A percentile compares a stretch with the other conserved stretches of the same genome.
Conservation (phyloP, 2,113 vertebrate species). For the Prunella himalayana region DNA sequence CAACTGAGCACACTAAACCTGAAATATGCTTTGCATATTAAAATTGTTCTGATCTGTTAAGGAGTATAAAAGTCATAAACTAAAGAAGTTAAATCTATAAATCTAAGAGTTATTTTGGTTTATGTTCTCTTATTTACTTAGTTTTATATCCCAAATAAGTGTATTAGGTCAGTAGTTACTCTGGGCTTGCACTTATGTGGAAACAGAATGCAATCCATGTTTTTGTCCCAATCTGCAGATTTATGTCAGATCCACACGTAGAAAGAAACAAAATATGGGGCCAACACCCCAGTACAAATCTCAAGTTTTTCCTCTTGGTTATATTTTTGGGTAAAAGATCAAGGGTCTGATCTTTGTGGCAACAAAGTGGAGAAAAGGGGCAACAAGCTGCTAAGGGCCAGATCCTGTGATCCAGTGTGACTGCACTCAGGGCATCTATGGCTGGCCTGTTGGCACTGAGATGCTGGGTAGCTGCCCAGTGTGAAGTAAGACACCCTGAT, state of each 20-base stretch:
- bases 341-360: neutral
- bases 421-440: rapidly evolving
- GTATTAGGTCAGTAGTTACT: neutral
- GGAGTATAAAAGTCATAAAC: neutral
- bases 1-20: neutral
- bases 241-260: neutral
- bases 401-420: neutral
- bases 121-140: neutral
- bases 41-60: neutral
- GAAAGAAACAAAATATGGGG: neutral
- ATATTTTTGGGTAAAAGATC: neutral
- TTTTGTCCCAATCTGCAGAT: neutral
- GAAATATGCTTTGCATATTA: neutral
- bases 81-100: neutral
- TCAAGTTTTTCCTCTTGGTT: neutral
- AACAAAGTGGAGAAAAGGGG: neutral
- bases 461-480: neutral
- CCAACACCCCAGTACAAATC: neutral
- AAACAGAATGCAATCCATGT: neutral
- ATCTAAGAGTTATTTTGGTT: neutral
- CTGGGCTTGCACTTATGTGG: neutral
- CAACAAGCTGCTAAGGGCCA: rapidly evolving
- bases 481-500: neutral
- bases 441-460: rapidly evolving
- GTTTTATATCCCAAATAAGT: neutral